phyloP scores from a whole-genome alignment of 2,113 vertebrate species.

The Cyanoderma ruficeps region DNA sequence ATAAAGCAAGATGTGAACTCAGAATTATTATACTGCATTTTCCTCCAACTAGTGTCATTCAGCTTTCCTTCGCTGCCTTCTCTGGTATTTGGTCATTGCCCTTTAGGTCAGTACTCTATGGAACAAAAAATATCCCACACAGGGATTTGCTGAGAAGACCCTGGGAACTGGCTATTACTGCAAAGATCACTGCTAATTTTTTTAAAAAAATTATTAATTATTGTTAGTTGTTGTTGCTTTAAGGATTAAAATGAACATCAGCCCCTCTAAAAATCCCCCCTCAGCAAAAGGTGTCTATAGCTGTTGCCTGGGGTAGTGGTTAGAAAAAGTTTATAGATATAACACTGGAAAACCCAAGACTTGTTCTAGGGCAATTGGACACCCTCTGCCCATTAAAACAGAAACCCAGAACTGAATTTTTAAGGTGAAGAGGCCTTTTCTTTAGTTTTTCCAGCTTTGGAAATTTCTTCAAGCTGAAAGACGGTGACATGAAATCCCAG shows the following conservation, averaged over 20 bases:
- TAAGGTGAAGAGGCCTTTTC: neutral
- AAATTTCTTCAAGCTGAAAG: neutral
- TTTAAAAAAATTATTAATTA: neutral
- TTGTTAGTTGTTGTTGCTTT: no score
- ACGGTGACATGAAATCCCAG: neutral
- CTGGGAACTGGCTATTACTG: neutral
- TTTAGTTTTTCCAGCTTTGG: neutral
- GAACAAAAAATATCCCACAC: neutral
- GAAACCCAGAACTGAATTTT: neutral
- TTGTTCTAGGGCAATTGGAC: neutral
- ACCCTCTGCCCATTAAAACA: neutral
- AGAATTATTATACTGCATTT: neutral
- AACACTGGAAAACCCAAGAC: neutral
- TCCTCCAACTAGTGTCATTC: neutral
- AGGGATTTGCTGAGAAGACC: neutral
- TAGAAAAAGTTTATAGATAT: neutral
- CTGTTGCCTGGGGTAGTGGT: neutral
- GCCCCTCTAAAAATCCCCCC: neutral
- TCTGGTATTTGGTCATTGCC: neutral
- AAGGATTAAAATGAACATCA: neutral
- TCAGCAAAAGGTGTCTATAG: neutral
- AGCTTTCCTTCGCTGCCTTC: neutral
- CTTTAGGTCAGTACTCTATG: neutral
- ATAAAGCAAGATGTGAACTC: neutral
- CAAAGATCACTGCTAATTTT: neutral